A percentile compares a stretch with the other conserved stretches of the same genome.
phyloP scores from a whole-genome alignment of 1,140 invertebrate genomes.

The Scylla paramamosain region DNA sequence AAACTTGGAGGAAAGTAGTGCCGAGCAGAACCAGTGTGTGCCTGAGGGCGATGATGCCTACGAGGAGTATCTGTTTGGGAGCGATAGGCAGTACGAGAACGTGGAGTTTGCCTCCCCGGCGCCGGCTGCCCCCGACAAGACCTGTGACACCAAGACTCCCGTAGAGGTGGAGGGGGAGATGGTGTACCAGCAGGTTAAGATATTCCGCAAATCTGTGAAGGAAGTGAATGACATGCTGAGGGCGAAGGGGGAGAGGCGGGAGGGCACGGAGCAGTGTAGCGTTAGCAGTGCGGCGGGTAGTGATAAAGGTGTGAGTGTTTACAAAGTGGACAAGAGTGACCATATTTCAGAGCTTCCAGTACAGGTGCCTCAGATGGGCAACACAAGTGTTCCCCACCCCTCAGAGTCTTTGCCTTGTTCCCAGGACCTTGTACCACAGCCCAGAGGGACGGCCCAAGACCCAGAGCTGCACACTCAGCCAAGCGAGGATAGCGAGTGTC shows the following conservation, averaged over 20 bases:
- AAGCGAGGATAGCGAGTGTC: constrained; percentile 75
- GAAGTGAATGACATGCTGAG: constrained; percentile 86
- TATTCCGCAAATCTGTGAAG: constrained; percentile 86
- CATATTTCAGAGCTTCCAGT: constrained; percentile 70
- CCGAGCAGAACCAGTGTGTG: constrained; percentile 60
- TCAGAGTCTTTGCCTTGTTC: constrained; percentile 65
- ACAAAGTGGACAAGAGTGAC: constrained; percentile 38
- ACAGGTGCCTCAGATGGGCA: constrained; percentile 71
- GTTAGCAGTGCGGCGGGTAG: constrained; percentile 34
- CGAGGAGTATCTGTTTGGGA: constrained; percentile 73
- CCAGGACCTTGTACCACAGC: constrained; percentile 53
- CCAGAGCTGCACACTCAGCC: constrained; percentile 63
- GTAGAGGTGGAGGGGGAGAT: constrained; percentile 76
- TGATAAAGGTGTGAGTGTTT: constrained; percentile 27
- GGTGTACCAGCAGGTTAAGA: constrained; percentile 88
- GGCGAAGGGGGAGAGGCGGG: constrained; percentile 47
- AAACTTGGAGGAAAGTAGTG: constrained; percentile 69
- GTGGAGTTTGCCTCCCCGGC: constrained; percentile 67
- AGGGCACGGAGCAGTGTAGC: not conserved
- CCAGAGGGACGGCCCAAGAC: constrained; percentile 55
- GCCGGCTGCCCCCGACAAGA: constrained; percentile 43
- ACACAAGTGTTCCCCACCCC: constrained; percentile 62
- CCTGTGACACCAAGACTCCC: constrained; percentile 54
- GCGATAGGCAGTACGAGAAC: constrained; percentile 76
- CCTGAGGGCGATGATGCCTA: constrained; percentile 74